Percentiles rank a stretch among this genome's conserved stretches.
Evolutionary conservation across 1,140 invertebrate genomes (phyloP).

Genomic region (Drosophila ogumai): DNA sequence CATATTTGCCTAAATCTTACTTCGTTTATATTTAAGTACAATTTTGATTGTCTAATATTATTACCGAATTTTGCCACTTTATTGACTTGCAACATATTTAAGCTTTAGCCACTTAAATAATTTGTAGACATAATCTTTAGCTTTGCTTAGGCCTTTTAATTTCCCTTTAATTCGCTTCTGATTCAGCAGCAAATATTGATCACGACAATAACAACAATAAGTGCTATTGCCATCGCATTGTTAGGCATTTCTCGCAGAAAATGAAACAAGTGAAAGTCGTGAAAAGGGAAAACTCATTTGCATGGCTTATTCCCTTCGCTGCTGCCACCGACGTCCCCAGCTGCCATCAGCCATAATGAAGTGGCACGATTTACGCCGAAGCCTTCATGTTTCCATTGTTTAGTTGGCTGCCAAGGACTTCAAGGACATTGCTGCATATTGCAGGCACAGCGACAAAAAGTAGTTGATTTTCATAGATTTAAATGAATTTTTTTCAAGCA

Average conservation of each 20-base stretch:
- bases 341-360: constrained; percentile 39
- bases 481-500: neutral
- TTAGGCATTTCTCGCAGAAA: constrained; percentile 10
- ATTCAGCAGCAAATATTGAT: constrained; percentile 24
- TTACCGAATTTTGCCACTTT: neutral
- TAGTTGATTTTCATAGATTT: neutral
- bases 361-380: constrained; percentile 54
- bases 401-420: constrained; percentile 40
- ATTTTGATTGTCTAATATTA: neutral
- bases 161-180: neutral
- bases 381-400: constrained; percentile 56
- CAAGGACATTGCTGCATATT: constrained; percentile 41
- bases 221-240: constrained; percentile 5
- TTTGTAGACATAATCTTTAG: neutral
- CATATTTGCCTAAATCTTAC: neutral
- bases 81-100: neutral
- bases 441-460: neutral
- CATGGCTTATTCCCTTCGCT: constrained; percentile 35
- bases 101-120: neutral
- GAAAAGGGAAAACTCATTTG: constrained; percentile 51
- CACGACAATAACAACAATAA: constrained; percentile 1
- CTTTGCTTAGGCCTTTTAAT: neutral
- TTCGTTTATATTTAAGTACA: too few relatives aligned
- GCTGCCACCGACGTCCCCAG: constrained; percentile 12
- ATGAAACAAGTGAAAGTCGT: constrained; percentile 33